Base-by-base conservation (phyloP, 2,113 vertebrate genomes). In the Falco punctatus region DNA sequence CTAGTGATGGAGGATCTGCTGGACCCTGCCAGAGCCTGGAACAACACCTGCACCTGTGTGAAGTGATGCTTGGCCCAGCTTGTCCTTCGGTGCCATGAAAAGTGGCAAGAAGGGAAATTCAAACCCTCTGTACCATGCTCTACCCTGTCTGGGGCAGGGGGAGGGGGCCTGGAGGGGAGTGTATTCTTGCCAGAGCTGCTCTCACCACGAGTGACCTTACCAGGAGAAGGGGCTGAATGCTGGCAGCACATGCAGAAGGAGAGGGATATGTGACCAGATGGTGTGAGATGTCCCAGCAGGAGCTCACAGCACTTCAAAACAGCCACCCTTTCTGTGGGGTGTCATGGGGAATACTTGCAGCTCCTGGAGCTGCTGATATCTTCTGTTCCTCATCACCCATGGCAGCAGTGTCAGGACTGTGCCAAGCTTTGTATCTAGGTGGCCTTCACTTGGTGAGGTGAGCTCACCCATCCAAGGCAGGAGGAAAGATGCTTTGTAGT, bases 301-400 rank as follows among this genome's bases (percentile, higher is more conserved):
- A 88, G 13, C 58, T 65, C 7, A 0, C 61, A 78, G 46, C 61
- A 67, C 70, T 79, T 74, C 19, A 13, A 40, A 80, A 30, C 48
- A 87, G 20, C 33, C 55, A 13, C 46, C 17, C 15, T 69, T 88
- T 69, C 67, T 83, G 26, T 58, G 19, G 35, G 3, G 4, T 79
- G 16, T 57, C 11, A 51, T 3, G 13, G 24, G 66, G 51, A 82
- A 52, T 28, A 52, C 14, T 42, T 70, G 26, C 51, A 85, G 26
- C 17, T 94, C 65, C 55, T 49, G 44, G 38, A 77, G 57, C 62
- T 82, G 52, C 42, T 75, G 42, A 23, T 81, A 18, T 48, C 48
- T 61, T 57, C 15, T 66, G 0, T 38, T 79, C 22, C 11, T 73
- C n/a, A 61, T 11, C 2, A 1, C 33, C 35, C 0, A 0, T 54